Evolutionary conservation across 30 jellyfish, hydroid and myxozoan genomes (phyloP).

Genomic region (Catostylus mosaicus): DNA sequence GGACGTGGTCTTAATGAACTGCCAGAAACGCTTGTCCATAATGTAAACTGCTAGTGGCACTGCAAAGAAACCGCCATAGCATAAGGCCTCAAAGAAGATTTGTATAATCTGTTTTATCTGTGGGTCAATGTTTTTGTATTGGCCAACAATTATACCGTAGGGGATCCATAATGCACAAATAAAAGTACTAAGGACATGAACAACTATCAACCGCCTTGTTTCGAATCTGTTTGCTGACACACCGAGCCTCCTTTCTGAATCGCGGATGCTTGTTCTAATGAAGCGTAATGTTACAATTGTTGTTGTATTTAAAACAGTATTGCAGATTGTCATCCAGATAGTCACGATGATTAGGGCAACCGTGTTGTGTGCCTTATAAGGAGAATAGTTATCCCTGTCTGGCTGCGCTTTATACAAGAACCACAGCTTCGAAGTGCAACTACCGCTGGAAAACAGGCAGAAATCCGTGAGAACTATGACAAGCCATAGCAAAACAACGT

Average conservation of each 20-base stretch:
- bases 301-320: neutral
- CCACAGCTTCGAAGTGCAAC: no score
- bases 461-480: neutral
- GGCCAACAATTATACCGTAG: slow-evolving; percentile 20
- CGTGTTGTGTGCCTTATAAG: neutral
- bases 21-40: slow-evolving; percentile 37
- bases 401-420: no score
- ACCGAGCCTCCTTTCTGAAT: slow-evolving; percentile 4
- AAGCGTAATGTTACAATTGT: neutral
- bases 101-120: neutral
- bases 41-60: slow-evolving; percentile 26
- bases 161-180: slow-evolving; percentile 37
- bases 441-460: neutral
- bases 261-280: neutral
- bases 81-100: neutral
- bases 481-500: neutral
- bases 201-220: slow-evolving; percentile 28
- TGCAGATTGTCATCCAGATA: slow-evolving; percentile 8
- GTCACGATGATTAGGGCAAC: neutral
- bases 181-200: neutral
- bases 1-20: neutral
- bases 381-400: no score
- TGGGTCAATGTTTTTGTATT: neutral
- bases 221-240: neutral
- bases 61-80: slow-evolving; percentile 22